Percentiles rank a stretch among this genome's conserved stretches.
Conservation (phyloP, 2,797 vertebrate genomes). For the Allobates femoralis region DNA sequence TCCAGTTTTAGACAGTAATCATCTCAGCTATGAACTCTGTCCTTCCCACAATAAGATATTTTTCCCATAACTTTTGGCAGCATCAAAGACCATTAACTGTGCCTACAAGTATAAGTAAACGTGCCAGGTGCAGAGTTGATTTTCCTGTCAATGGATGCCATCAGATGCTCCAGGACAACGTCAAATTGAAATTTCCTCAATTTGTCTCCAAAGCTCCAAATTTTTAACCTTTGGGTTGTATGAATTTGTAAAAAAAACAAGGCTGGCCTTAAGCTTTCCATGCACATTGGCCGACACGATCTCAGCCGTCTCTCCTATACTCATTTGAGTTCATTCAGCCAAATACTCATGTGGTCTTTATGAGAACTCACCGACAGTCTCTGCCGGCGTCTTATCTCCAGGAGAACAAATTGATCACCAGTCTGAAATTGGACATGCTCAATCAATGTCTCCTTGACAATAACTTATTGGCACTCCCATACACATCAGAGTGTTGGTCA, state of each 20-base stretch:
- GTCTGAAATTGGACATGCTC: too few relatives aligned
- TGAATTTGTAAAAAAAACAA: background rate
- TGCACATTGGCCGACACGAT: too few relatives aligned
- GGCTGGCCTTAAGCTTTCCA: background rate
- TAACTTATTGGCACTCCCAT: too few relatives aligned
- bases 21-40: constrained; percentile 2
- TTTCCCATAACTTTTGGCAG: background rate
- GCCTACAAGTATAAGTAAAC: background rate
- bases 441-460: too few relatives aligned
- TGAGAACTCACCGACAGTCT: too few relatives aligned
- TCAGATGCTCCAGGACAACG: background rate
- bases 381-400: too few relatives aligned
- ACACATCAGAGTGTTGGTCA: too few relatives aligned
- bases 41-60: background rate
- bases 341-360: too few relatives aligned
- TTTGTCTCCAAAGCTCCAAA: background rate
- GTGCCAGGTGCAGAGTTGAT: background rate
- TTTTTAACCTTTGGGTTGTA: background rate
- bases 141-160: background rate
- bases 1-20: constrained; percentile 5
- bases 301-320: too few relatives aligned
- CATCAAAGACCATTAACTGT: background rate
- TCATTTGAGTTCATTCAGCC: too few relatives aligned
- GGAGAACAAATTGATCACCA: too few relatives aligned
- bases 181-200: background rate